These are phyloP conservation scores for Crotalus tigris DNA, from an alignment of 2,113 vertebrate genomes.

Conservation along the genomic window DNA sequence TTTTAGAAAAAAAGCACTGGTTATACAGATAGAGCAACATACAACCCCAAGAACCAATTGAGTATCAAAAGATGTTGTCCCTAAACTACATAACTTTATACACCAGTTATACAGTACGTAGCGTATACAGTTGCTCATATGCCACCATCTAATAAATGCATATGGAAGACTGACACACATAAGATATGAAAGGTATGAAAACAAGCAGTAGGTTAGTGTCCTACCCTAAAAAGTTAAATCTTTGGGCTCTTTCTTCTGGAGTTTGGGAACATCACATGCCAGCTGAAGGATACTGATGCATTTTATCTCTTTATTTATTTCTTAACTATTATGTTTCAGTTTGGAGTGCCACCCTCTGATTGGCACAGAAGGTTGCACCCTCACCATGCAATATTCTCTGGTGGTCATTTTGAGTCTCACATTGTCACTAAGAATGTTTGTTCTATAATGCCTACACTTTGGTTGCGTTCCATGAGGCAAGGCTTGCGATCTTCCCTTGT, in stretches of 20 bases:
- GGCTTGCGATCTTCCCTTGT: background rate
- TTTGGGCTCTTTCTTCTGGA: background rate
- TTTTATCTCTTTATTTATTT: background rate
- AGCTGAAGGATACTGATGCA: background rate
- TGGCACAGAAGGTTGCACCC: background rate
- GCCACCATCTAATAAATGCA: background rate
- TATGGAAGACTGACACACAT: background rate
- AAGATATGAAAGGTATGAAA: background rate
- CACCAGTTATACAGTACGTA: background rate
- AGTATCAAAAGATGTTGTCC: background rate
- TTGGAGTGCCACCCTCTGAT: background rate
- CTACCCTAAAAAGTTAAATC: background rate
- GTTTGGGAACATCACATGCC: background rate
- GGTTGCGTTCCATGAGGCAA: background rate
- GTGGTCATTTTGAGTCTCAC: background rate
- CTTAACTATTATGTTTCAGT: background rate
- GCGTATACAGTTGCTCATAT: background rate
- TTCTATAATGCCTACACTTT: background rate
- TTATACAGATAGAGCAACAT: background rate
- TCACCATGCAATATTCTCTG: background rate
- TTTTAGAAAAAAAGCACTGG: background rate
- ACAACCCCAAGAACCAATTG: background rate
- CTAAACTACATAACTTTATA: background rate
- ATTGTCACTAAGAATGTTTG: background rate
- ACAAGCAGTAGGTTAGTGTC: background rate